phyloP scores from a whole-genome alignment of 1,140 invertebrate genomes.

The Drosophila biarmipes region DNA sequence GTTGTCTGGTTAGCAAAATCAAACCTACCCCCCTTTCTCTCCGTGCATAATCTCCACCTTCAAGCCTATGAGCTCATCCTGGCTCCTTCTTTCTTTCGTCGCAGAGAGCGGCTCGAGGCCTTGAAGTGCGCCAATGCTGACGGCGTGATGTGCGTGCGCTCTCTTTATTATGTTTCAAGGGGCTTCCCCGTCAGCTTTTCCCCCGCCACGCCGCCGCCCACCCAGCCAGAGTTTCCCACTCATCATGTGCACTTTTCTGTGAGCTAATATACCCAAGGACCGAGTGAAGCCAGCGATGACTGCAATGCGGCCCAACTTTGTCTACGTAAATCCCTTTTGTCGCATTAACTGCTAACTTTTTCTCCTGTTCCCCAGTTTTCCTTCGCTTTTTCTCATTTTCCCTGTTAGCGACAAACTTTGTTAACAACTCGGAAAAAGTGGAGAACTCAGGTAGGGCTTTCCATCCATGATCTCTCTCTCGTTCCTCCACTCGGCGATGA shows the following conservation, averaged over 20 bases:
- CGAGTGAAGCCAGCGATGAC: constrained; percentile 53
- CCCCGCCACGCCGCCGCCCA: not conserved
- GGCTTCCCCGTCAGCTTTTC: constrained; percentile 49
- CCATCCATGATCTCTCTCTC: constrained; percentile 46
- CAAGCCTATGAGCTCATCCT: constrained; percentile 30
- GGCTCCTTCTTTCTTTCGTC: constrained; percentile 35
- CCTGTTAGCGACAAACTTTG: constrained; percentile 67
- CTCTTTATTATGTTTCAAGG: constrained; percentile 70
- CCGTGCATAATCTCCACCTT: constrained; percentile 34
- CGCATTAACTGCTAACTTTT: constrained; percentile 82
- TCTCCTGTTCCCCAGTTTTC: constrained; percentile 42
- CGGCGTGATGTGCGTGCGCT: constrained; percentile 77
- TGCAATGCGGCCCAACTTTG: constrained; percentile 77
- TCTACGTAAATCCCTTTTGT: constrained; percentile 78
- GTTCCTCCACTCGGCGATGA: constrained; percentile 36
- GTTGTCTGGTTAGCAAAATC: no score
- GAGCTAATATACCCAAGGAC: constrained; percentile 69
- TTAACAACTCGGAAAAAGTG: constrained; percentile 67
- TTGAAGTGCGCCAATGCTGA: constrained; percentile 71
- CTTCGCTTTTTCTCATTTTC: constrained; percentile 19
- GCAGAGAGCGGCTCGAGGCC: constrained; percentile 49
- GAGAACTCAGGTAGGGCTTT: constrained; percentile 63
- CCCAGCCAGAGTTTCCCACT: constrained; percentile 15
- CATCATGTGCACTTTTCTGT: constrained; percentile 66
- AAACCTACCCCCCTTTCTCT: not conserved